Conservation (phyloP, 1,140 invertebrate species). For the Rhyacophila brunnea region DNA sequence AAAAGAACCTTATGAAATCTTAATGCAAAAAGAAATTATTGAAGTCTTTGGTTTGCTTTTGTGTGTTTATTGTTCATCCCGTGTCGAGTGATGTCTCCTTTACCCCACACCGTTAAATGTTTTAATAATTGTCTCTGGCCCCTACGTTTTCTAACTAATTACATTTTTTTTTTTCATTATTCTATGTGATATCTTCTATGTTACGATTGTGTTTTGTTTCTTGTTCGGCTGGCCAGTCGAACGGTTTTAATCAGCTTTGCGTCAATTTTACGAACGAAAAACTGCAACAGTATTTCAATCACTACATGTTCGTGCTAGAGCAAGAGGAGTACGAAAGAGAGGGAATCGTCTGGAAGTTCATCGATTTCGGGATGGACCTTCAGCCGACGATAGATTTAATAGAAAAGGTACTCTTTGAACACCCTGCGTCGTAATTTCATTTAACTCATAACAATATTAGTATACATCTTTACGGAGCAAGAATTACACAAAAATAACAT, state of each 20-base stretch:
- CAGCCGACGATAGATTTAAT: constrained; percentile 90
- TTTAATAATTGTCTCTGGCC: no score
- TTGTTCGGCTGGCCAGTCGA: constrained; percentile 64
- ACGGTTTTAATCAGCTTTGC: constrained; percentile 94
- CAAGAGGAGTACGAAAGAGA: constrained; percentile 94
- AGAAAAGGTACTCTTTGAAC: constrained; percentile 75
- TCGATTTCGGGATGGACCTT: constrained; percentile 94
- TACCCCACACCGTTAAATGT: background rate
- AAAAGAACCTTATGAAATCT: constrained; percentile 16
- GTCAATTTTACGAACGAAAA: constrained; percentile 98
- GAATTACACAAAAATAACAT: no score
- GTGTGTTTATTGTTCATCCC: constrained; percentile 23
- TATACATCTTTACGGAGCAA: no score
- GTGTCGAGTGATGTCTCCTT: background rate
- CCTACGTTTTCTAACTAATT: constrained; percentile 14
- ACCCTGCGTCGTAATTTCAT: background rate
- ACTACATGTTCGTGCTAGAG: constrained; percentile 95
- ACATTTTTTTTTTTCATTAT: background rate
- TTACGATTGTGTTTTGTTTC: constrained; percentile 47
- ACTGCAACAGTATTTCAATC: constrained; percentile 95
- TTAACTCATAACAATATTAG: constrained; percentile 5
- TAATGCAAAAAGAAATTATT: constrained; percentile 12
- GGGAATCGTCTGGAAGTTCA: constrained; percentile 87
- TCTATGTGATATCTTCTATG: constrained; percentile 19
- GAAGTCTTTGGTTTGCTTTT: constrained; percentile 11